phyloP scores from a whole-genome alignment of 2,888 invertebrate genomes.

The Eulithis prunata region DNA sequence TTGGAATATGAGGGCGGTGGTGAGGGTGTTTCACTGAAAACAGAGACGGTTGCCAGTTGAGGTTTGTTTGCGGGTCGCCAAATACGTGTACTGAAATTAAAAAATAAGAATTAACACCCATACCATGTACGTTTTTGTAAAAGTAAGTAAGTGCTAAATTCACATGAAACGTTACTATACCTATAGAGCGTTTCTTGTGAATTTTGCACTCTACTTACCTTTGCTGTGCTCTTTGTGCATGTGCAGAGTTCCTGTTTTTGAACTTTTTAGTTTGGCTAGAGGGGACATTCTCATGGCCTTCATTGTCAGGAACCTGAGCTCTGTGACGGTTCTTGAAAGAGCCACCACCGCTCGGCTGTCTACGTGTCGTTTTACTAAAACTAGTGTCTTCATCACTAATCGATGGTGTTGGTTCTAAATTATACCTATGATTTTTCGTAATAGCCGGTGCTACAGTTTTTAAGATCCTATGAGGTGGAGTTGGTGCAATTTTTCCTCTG shows the following conservation, averaged over 20 bases:
- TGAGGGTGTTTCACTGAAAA: conserved; percentile 85
- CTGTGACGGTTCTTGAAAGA: conserved; percentile 85
- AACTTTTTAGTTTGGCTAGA: conserved; percentile 72
- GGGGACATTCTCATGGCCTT: conserved; percentile 66
- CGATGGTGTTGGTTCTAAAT: conserved; percentile 87
- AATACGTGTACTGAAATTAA: conserved; percentile 78
- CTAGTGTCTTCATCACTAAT: conserved; percentile 86
- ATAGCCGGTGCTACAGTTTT: conserved; percentile 90
- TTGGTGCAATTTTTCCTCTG: conserved; percentile 87
- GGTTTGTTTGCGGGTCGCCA: conserved; percentile 78
- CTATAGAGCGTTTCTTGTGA: not conserved
- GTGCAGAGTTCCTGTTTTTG: conserved; percentile 72
- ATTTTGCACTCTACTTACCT: conserved; percentile 61
- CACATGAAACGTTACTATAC: too few relatives aligned
- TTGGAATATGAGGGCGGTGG: conserved; percentile 76
- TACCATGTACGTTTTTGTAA: conserved; percentile 29
- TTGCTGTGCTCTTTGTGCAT: conserved; percentile 65
- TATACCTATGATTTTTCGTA: conserved; percentile 80
- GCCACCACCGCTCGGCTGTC: conserved; percentile 75
- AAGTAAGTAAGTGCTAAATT: not conserved
- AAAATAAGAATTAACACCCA: conserved; percentile 44
- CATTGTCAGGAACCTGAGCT: conserved; percentile 66
- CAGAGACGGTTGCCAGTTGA: conserved; percentile 87
- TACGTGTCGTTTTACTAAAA: conserved; percentile 81
- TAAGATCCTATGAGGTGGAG: conserved; percentile 87